Evolutionary conservation across 2,888 invertebrate species (phyloP), one percentile per base, ranked within the genome.

Genomic region (Isoperla grammatica): DNA sequence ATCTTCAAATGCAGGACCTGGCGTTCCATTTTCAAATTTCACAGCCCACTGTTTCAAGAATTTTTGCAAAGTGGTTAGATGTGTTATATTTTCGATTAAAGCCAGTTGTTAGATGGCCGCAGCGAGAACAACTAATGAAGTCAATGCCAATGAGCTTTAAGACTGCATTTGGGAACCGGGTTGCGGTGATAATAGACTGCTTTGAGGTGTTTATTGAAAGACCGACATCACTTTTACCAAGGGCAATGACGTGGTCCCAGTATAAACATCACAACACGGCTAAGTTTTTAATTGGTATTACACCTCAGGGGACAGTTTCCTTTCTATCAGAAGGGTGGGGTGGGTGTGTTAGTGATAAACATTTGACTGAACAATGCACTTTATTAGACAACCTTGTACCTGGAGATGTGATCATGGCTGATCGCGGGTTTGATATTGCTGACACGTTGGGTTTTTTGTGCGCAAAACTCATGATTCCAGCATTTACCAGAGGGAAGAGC

Each of bases 301-400:
- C n/a, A n/a, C n/a, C n/a, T n/a, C n/a, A n/a, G n/a, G n/a, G n/a
- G n/a, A n/a, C n/a, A n/a, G n/a, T n/a, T n/a, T n/a, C n/a, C n/a
- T n/a, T n/a, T n/a, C n/a, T n/a, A n/a, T n/a, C n/a, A n/a, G n/a
- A n/a, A n/a, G n/a, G n/a, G n/a, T n/a, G n/a, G n/a, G 67, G 66
- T 55, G 66, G 65, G 45, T 60, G 60, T 15, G 67, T 68, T 37
- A 65, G 13, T 5, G n/a, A n/a, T n/a, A n/a, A n/a, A n/a, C n/a
- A n/a, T n/a, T n/a, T n/a, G n/a, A n/a, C n/a, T n/a, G 42, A 42
- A n/a, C 42, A 42, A n/a, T 9, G 42, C 13, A 15, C n/a, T 5
- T n/a, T 42, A 5, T 15, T 42, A 5, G 5, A 6, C 9, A 11
- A 42, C 6, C 8, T n/a, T 42, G 9, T 9, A 5, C 42, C 42